These are phyloP conservation scores for Calliopsis andreniformis DNA, from an alignment of 1,140 invertebrate genomes.

Conservation along the genomic window DNA sequence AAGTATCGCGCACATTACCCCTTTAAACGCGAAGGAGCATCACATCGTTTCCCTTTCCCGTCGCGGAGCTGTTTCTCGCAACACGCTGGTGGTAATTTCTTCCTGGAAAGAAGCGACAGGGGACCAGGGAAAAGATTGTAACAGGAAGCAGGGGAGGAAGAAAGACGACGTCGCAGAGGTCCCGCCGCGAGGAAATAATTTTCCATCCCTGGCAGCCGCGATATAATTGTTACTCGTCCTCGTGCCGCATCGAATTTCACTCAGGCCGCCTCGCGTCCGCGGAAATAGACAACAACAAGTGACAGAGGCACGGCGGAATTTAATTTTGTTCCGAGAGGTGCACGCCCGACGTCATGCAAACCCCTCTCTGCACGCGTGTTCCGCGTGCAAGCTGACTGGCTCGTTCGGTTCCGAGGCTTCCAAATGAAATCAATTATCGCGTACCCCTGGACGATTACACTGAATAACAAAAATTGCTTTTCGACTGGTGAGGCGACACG, in stretches of 20 bases:
- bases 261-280: neutral
- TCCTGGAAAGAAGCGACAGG: neutral
- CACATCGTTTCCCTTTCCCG: neutral
- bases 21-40: neutral
- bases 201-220: neutral
- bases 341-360: neutral
- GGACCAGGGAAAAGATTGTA: neutral
- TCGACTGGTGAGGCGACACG: too few relatives aligned
- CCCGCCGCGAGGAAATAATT: constrained; percentile 27
- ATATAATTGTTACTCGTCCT: constrained; percentile 47
- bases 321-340: constrained; percentile 41
- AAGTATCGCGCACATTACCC: neutral
- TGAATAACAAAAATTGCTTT: constrained; percentile 1
- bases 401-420: constrained; percentile 10
- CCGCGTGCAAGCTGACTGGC: neutral
- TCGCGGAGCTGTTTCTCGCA: constrained; percentile 25
- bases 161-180: neutral
- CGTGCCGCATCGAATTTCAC: constrained; percentile 40
- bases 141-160: neutral
- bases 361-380: too few relatives aligned
- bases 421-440: constrained; percentile 49
- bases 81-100: constrained; percentile 26
- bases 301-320: constrained; percentile 48
- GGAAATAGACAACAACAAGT: constrained; percentile 46
- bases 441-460: constrained; percentile 41